Percentiles rank a stretch among this genome's conserved stretches.
These are phyloP conservation scores for Pollenia labialis DNA, from an alignment of 2,888 invertebrate genomes.

Conservation along the genomic window DNA sequence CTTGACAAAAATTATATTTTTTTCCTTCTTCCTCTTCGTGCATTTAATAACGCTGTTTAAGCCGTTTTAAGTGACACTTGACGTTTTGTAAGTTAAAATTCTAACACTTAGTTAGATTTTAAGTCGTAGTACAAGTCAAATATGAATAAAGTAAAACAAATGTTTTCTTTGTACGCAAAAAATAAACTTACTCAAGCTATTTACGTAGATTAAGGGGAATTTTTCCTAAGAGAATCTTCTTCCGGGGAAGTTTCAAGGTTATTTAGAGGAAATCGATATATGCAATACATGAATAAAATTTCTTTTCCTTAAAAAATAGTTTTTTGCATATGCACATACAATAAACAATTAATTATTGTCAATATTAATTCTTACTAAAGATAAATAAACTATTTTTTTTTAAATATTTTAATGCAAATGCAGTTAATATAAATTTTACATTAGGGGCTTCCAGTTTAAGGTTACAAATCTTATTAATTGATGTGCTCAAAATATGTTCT, in stretches of 20 bases:
- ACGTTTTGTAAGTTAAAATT: conserved; percentile 39
- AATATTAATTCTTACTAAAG: too few species aligned
- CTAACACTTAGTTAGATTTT: conserved; percentile 8
- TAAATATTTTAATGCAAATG: too few species aligned
- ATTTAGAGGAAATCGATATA: conserved; percentile 3
- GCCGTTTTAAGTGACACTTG: conserved; percentile 32
- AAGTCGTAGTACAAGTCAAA: not conserved
- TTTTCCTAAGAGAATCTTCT: conserved; percentile 21
- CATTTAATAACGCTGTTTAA: conserved; percentile 11
- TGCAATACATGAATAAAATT: not conserved
- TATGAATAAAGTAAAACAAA: conserved; percentile 22
- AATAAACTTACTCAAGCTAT: not conserved
- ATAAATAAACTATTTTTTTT: too few species aligned
- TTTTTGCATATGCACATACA: not conserved
- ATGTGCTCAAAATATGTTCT: too few species aligned
- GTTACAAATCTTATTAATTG: too few species aligned
- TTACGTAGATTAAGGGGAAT: not conserved
- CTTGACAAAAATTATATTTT: conserved; percentile 33
- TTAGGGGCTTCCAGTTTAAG: too few species aligned
- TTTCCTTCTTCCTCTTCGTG: not conserved
- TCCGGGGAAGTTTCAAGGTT: conserved; percentile 45
- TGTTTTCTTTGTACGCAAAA: not conserved
- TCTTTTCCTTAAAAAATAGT: conserved; percentile 22
- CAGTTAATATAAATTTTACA: too few species aligned
- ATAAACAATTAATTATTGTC: too few species aligned